Percentiles rank a stretch among this genome's conserved stretches.
Evolutionary conservation across 2,888 invertebrate species (phyloP).

Genomic region (Trichopria drosophilae): DNA sequence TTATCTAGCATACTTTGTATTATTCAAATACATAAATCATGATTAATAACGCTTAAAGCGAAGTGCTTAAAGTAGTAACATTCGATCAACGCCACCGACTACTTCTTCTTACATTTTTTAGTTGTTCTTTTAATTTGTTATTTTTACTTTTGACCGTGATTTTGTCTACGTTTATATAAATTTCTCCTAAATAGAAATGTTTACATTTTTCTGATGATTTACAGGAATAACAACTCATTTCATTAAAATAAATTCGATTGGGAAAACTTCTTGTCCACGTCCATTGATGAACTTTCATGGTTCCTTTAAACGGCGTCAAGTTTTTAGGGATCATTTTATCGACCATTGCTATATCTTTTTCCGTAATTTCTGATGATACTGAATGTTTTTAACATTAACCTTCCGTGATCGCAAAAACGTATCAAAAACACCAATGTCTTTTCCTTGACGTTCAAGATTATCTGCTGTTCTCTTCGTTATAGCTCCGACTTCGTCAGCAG

Average conservation of each 20-base stretch:
- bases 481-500: slow-evolving; percentile 7
- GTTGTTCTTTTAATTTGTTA: no score
- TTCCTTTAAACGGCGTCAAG: background rate
- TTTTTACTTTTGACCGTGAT: no score
- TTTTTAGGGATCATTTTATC: slow-evolving; percentile 3
- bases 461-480: slow-evolving; percentile 1
- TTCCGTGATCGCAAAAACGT: background rate
- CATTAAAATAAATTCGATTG: slow-evolving; percentile 2
- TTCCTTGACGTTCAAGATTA: background rate
- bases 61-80: no score
- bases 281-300: slow-evolving; percentile 3
- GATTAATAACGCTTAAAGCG: no score
- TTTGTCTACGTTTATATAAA: no score
- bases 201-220: background rate
- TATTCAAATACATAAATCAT: no score
- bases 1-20: no score
- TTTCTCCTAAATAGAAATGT: no score
- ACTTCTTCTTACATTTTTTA: no score
- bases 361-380: background rate
- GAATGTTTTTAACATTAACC: background rate
- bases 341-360: background rate
- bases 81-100: no score
- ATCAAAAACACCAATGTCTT: slow-evolving; percentile 12
- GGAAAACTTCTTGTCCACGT: background rate
- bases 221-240: slow-evolving; percentile 2